Conservation (phyloP, 1,140 invertebrate species). For the Zeugodacus cucurbitae region DNA sequence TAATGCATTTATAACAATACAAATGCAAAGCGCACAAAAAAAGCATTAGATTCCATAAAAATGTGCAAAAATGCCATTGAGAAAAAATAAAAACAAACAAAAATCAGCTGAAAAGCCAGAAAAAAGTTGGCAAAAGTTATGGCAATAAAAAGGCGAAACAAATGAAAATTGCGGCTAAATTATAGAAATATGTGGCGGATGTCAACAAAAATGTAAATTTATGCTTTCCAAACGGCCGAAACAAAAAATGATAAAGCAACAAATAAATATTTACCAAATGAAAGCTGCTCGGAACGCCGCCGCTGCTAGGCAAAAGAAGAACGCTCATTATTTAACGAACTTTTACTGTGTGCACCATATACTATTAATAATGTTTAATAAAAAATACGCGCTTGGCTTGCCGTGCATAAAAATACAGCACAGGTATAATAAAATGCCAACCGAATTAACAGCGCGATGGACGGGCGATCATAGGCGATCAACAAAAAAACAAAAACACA, state of each 20-base stretch:
- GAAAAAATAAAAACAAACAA: background rate
- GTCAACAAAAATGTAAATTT: conserved; percentile 1
- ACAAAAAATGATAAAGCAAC: background rate
- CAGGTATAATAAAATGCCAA: background rate
- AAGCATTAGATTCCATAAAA: background rate
- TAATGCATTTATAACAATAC: background rate
- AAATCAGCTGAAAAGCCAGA: background rate
- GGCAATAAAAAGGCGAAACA: background rate
- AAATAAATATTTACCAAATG: conserved; percentile 13
- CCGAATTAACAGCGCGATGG: background rate
- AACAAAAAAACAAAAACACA: background rate
- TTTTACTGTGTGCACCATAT: background rate
- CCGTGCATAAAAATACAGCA: background rate
- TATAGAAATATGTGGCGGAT: background rate
- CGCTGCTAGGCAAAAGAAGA: background rate
- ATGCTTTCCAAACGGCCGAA: background rate
- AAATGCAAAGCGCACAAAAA: background rate
- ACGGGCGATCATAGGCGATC: background rate
- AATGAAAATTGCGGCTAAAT: conserved; percentile 14
- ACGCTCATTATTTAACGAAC: background rate
- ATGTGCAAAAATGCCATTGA: background rate
- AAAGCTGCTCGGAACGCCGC: background rate
- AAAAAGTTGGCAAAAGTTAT: background rate
- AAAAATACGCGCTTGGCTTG: conserved; percentile 9
- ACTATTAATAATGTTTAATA: background rate